phyloP scores from a whole-genome alignment of 2,888 invertebrate genomes.

The Phengaris arion region DNA sequence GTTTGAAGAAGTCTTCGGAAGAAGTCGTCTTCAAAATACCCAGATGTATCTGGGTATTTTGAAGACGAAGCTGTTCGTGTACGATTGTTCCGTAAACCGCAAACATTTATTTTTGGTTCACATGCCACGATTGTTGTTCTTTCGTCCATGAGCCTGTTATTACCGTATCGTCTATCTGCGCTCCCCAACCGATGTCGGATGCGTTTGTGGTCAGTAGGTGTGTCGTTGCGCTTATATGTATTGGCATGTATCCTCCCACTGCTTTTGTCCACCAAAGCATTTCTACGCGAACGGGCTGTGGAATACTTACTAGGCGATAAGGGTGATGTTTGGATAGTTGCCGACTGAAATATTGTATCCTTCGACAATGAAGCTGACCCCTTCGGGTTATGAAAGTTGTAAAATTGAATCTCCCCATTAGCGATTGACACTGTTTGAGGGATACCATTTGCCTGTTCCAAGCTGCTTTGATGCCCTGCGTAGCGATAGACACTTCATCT shows the following conservation, averaged over 20 bases:
- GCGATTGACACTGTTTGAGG: conserved; percentile 35
- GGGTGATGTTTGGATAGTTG: conserved; percentile 31
- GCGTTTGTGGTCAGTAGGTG: conserved; percentile 39
- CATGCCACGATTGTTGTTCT: conserved; percentile 16
- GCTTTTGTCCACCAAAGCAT: conserved; percentile 37
- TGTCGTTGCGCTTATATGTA: conserved; percentile 33
- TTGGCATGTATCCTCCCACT: conserved; percentile 24
- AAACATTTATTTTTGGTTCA: conserved; percentile 29
- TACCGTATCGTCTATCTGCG: conserved; percentile 18
- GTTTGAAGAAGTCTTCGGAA: conserved; percentile 32
- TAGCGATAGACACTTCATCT: conserved; percentile 37
- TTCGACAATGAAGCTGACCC: conserved; percentile 37
- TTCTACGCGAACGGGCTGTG: conserved; percentile 31
- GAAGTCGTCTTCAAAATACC: too few species aligned
- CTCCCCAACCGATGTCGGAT: conserved; percentile 34
- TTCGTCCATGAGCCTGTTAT: conserved; percentile 11
- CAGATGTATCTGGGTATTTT: conserved; percentile 34
- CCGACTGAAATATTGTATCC: conserved; percentile 35
- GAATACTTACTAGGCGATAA: conserved; percentile 13
- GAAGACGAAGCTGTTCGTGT: conserved; percentile 27
- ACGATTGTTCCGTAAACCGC: conserved; percentile 22
- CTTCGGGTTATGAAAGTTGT: conserved; percentile 35
- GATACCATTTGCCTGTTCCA: conserved; percentile 35
- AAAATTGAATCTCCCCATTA: conserved; percentile 42
- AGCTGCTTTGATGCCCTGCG: conserved; percentile 35